phyloP scores from a whole-genome alignment of 2,888 invertebrate genomes.

The Limnephilus marmoratus region DNA sequence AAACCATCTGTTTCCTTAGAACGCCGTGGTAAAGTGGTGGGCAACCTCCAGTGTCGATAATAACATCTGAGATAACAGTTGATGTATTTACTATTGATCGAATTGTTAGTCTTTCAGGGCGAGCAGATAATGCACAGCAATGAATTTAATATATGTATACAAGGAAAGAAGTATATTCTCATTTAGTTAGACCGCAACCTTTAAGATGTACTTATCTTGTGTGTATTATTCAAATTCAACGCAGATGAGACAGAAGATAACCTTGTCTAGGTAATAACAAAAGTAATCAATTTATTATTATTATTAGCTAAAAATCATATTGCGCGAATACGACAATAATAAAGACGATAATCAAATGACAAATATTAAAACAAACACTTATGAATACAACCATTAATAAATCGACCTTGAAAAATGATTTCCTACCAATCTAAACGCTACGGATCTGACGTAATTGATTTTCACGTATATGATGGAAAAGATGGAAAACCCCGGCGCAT shows the following conservation, averaged over 20 bases:
- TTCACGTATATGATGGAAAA: too few relatives aligned
- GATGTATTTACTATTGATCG: background rate
- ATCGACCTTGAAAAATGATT: too few relatives aligned
- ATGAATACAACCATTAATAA: too few relatives aligned
- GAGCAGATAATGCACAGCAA: background rate
- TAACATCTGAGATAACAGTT: background rate
- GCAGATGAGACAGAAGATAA: background rate
- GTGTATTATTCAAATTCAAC: background rate
- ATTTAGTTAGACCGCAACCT: too few relatives aligned
- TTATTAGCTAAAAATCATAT: background rate
- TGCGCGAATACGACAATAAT: background rate
- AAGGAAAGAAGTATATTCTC: background rate
- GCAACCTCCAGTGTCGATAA: too few relatives aligned
- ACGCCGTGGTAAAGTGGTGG: too few relatives aligned
- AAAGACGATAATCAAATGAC: too few relatives aligned
- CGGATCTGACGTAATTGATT: too few relatives aligned
- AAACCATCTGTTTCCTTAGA: too few relatives aligned
- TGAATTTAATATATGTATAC: background rate
- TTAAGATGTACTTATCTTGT: background rate
- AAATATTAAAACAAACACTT: too few relatives aligned
- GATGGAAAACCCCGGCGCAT: too few relatives aligned
- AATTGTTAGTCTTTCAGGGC: background rate
- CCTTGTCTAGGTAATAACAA: background rate
- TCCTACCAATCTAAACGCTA: too few relatives aligned
- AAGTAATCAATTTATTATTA: background rate